Evolutionary conservation across 2,113 vertebrate genomes (phyloP), one percentile per base, ranked within the genome.

Genomic region (Ictalurus furcatus): DNA sequence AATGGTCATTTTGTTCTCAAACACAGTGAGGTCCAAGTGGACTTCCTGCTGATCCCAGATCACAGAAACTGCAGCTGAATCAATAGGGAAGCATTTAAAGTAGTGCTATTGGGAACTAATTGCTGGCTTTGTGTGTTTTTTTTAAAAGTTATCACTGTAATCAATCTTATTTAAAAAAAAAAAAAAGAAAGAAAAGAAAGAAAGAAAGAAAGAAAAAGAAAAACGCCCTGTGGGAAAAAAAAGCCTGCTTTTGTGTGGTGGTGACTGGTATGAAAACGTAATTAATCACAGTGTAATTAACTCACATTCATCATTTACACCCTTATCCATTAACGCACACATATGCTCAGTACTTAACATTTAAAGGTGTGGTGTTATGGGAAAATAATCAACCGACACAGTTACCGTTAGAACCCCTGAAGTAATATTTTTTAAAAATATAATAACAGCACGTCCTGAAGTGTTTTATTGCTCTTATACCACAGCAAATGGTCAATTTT

Each of bases 21-120:
- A 89, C 91, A 91, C 90, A 90, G 85, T 83, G 84, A 54, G 65
- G 65, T 82, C 85, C 74, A 74, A 78, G 40, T 82, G 61, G 91
- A 88, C 92, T 90, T 88, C 92, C 91, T 92, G 91, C 90, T 91
- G 90, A 80, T 84, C 82, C 65, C 82, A 89, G 84, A 82, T 91
- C 87, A 89, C 85, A 73, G 76, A 86, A 88, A 83, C 82, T 84
- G 82, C 90, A 90, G 90, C 92, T 92, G 92, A 90, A 81, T 84
- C 91, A 92, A 89, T 86, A 90, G 56, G 84, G 79, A 84, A 54
- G 40, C 67, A 16, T 56, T 85, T 21, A 34, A 84, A 87, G 81
- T 80, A 61, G 84, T 84, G 80, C 37, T 37, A 61, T 44, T 19
- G 74, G 78, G 54, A 90, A 85, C 79, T 73, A 91, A 80, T 80